Conservation (phyloP, 1,140 invertebrate species). For the Drosophila truncata region DNA sequence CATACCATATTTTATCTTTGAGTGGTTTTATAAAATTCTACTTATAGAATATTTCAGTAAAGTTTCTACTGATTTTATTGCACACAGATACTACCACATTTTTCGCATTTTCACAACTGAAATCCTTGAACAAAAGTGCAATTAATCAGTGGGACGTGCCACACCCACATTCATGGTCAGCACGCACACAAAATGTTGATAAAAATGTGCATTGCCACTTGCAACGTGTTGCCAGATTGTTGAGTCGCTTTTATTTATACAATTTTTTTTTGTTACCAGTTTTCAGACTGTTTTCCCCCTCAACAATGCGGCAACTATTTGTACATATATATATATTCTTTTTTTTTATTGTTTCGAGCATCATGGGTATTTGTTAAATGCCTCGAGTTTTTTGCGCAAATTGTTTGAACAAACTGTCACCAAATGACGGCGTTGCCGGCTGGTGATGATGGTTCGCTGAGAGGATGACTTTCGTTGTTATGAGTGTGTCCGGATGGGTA, state of each 20-base stretch:
- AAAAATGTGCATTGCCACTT: conserved; percentile 75
- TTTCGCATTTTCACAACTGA: conserved; percentile 21
- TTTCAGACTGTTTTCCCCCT: conserved; percentile 3
- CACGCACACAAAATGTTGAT: conserved; percentile 70
- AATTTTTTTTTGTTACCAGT: conserved; percentile 38
- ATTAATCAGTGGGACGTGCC: conserved; percentile 78
- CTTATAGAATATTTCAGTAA: background rate
- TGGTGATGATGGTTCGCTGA: conserved; percentile 40
- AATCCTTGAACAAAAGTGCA: conserved; percentile 52
- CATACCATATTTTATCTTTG: too few species aligned
- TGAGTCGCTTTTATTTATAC: conserved; percentile 60
- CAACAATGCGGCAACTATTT: conserved; percentile 63
- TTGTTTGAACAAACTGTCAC: conserved; percentile 61
- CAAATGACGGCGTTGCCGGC: conserved; percentile 32
- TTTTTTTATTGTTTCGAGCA: conserved; percentile 31
- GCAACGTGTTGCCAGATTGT: conserved; percentile 82
- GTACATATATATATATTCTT: conserved; percentile 3
- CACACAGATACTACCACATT: background rate
- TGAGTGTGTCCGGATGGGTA: conserved; percentile 24
- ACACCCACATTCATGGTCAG: conserved; percentile 58
- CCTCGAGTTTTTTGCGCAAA: conserved; percentile 46
- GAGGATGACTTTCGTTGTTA: conserved; percentile 39
- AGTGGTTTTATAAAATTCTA: too few species aligned
- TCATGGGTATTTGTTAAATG: conserved; percentile 55
- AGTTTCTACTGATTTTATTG: background rate